Evolutionary conservation across 1,140 invertebrate genomes (phyloP), one percentile per base, ranked within the genome.

Genomic region (Caerostris darwini): DNA sequence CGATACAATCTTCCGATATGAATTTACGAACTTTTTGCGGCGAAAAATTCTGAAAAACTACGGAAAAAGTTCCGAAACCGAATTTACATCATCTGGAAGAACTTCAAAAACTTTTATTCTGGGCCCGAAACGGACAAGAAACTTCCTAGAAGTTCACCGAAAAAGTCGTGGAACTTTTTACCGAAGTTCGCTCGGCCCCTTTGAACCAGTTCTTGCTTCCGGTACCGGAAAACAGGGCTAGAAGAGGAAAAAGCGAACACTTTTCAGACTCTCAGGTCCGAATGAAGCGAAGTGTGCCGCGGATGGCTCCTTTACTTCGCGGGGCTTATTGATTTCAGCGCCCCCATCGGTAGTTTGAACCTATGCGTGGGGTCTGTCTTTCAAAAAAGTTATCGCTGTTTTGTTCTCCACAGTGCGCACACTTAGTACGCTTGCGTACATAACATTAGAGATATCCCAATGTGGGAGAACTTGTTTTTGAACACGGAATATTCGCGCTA

Each of bases 301-400:
- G 82, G 56, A 83, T 57, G 82, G 54, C 82, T 56, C 54, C 54
- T 83, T 57, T 83, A 56, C 82, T 83, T 83, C 82, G 14, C 54
- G 53, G 82, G 54, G 82, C 14, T 83, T 92, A 92, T 92, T 92
- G 90, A 92, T 92, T 83, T 64, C 58, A 92, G 90, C 90, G 90
- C 90, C 90, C 57, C 59, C 90, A 54, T 77, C 54, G 59, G 53
- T 53, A 59, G 56, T n/a, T 64, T 58, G 12, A 61, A 61, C 61
- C 61, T 67, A 59, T 67, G 77, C 90, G 58, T 64, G 77, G 58
- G 71, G 10, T 85, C 53, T 92, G 14, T 92, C 90, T 92, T 92
- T 83, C 57, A 83, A 92, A 92, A n/a, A 92, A 92, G 90, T 92
- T 92, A 92, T 83, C 77, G 81, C 19, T 17, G 7, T 92, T 92